Evolutionary conservation across 2,113 vertebrate genomes (phyloP).

Genomic region (Chamaea fasciata): DNA sequence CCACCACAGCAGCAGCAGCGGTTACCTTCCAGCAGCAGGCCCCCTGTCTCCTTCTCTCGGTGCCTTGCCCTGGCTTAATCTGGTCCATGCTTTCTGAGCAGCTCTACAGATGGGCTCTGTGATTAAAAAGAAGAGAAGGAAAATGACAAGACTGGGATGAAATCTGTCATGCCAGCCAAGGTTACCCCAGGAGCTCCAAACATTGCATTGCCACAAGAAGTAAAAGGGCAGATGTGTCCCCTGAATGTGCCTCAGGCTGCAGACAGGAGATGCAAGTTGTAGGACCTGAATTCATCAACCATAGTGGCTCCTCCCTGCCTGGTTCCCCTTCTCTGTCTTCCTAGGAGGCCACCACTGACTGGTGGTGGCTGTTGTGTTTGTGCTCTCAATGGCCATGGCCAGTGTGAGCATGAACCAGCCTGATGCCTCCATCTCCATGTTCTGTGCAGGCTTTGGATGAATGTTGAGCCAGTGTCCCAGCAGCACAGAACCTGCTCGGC

Average conservation of each 20-base stretch:
- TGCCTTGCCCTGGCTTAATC: neutral
- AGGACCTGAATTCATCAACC: neutral
- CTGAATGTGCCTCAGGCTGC: neutral
- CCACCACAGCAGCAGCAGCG: fast-evolving
- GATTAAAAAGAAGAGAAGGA: neutral
- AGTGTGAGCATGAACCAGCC: neutral
- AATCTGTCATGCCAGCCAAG: too few species aligned
- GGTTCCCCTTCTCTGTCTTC: neutral
- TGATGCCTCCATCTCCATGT: neutral
- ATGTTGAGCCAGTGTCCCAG: neutral
- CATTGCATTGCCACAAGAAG: too few species aligned
- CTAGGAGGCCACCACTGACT: neutral
- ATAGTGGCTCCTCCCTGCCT: neutral
- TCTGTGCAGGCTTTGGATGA: neutral
- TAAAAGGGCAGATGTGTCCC: neutral
- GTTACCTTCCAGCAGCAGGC: neutral
- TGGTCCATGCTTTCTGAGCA: conserved; percentile 55
- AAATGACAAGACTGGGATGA: neutral
- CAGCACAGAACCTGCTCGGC: neutral
- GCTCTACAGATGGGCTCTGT: neutral
- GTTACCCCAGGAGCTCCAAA: neutral
- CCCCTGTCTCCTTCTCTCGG: neutral
- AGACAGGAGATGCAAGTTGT: neutral
- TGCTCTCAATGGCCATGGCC: neutral
- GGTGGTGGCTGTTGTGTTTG: neutral